Base-by-base conservation (phyloP, 2,888 invertebrate genomes). In the Melanchra persicariae region DNA sequence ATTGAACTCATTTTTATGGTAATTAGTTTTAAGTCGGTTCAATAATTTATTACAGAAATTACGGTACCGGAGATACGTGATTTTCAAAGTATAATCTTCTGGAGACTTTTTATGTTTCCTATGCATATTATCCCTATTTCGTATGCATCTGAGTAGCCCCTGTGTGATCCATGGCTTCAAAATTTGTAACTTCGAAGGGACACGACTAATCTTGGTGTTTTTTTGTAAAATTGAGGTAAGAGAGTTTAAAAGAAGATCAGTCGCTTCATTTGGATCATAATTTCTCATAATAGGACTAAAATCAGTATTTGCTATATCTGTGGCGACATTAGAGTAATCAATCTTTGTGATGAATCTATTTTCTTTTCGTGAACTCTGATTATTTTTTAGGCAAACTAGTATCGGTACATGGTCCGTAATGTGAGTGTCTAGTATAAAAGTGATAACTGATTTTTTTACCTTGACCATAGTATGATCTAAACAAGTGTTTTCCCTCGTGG, bases 21-120 rank as follows among this genome's bases (percentile, higher is more conserved):
- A 51, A 6, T 37, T 37, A 22, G 17, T 24, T 52, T 62, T 40
- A 1, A 52, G 19, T 19, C 24, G 9, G 19, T 26, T 24, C 30
- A 58, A 17, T 10, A 58, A n/a, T 58, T 66, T 66, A 2, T 64
- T 59, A 60, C 45, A 45, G 19, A 45, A 45, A 19, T 45, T 45
- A 5, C 45, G 45, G 19, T 45, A 45, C 6, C 19, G 45, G 45
- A 45, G 45, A 19, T 45, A 19, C 5, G 6, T 45, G 0, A 19
- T 45, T 15, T 45, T 45, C 9, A 40, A 15, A 12, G 40, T 40
- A 40, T 40, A 40, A 40, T 40, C 1, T 7, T 40, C 40, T 9
- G 40, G 40, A 1, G 40, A 9, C 12, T 40, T 40, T 40, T 40
- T 40, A 8, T 40, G 40, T 8, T 40, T 4, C 9, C 15, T 45